Base-by-base conservation (phyloP, 2,888 invertebrate species). In the Andrena flavipes region DNA sequence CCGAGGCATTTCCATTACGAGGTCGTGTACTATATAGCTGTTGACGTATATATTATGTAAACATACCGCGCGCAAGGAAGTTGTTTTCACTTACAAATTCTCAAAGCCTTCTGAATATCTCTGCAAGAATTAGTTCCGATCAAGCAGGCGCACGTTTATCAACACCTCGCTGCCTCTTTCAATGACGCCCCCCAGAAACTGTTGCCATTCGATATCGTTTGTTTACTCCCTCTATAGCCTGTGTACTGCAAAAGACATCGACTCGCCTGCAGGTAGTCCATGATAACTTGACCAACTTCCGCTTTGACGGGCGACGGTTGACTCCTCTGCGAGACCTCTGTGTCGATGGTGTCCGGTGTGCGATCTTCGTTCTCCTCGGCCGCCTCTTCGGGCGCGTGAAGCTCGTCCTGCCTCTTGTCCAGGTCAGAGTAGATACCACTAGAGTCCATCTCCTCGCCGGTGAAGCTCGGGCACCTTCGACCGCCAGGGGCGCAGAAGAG, bases 381-480 rank as follows among this genome's bases (percentile, higher is more conserved):
- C 30, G 87, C 90, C 51, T 90, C 96, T 74, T 94, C 94, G 1
- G 90, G 87, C 3, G 95, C 94, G 2, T 94, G 94, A 6, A 94
- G 92, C 69, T 95, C 95, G 88, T 97, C 97, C 74, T 96, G 96
- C 60, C 96, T 95, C 89, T 96, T 97, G 93, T 98, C 98, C 83
- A 97, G 96, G 92, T 98, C 98, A 0, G 98, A 98, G 91, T 97
- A 98, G 67, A 98, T 97, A 0, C 98, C 98, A 91, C 98, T 98
- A 0, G 98, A 98, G 92, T 98, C 98, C 98, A 98, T 98, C 91
- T 98, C 98, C 93, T 98, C 97, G 84, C 95, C 93, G 56, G 93
- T 93, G 80, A 94, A 94, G 77, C 93, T 93, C 8, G 93, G 93
- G 74, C 93, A 94, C 60, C 92, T 87, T 35, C 93, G 90, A 13